Evolutionary conservation across 1,140 invertebrate genomes (phyloP), one percentile per base, ranked within the genome.

Genomic region (Mesaphorura yosii): DNA sequence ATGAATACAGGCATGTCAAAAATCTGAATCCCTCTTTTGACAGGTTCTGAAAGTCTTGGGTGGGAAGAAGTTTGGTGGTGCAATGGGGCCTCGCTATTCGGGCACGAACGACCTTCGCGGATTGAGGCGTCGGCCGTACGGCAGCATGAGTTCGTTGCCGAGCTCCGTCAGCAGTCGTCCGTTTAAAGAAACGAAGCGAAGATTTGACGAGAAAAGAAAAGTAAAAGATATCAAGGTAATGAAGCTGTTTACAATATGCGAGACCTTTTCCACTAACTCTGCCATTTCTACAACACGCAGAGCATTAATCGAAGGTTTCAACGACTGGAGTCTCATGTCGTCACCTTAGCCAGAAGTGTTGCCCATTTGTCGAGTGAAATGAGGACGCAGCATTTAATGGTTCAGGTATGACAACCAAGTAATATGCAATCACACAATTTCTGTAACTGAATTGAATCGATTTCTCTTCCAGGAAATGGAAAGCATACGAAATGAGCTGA

Each of bases 331-430:
- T 86, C 86, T 7, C 89, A 94, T 67, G 88, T 93, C 12, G 86
- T 92, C 7, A 92, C 89, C 5, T 70, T 94, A 41, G 88, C 89
- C 1, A 74, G 88, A 50, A 90, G 86, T 55, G 88, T 93, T n/a
- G 88, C 88, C 22, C 88, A 92, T 70, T 71, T 93, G 2, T 91
- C 88, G 17, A 88, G 86, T 1, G 89, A 94, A 74, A 88, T 93
- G 81, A 72, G 87, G 54, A 87, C 86, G 1, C 87, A 93, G 65
- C 88, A 89, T 70, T 71, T 88, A 15, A 84, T 89, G 75, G 82
- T 90, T 66, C 83, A 84, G 71, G 73, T 75, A 37, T 34, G 25
- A 48, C 20, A 48, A 34, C 29, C 25, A 28, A 48, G 26, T 48
- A 17, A 20, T 28, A 15, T 23, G 15, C n/a, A 15, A 23, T n/a